Evolutionary conservation across 2,888 invertebrate species (phyloP).

Genomic region (Trichogramma dendrolimi): DNA sequence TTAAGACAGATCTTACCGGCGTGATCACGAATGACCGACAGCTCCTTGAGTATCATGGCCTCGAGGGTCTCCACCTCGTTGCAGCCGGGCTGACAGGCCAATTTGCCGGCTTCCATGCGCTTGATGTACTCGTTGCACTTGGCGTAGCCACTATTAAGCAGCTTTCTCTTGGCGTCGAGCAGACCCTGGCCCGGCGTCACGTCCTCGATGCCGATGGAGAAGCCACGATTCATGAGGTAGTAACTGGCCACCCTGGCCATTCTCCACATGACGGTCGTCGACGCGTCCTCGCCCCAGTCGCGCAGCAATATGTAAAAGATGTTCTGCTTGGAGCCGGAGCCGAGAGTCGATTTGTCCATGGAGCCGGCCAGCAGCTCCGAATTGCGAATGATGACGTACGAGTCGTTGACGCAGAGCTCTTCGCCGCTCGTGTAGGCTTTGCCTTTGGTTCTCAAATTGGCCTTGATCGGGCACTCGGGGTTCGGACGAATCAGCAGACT

Average conservation of each 20-base stretch:
- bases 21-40: constrained; percentile 79
- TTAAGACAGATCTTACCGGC: constrained; percentile 79
- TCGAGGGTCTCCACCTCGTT: constrained; percentile 81
- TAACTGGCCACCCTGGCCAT: constrained; percentile 80
- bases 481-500: constrained; percentile 88
- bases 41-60: constrained; percentile 69
- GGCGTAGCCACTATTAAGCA: constrained; percentile 72
- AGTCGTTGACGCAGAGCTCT: constrained; percentile 89
- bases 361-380: constrained; percentile 90
- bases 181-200: constrained; percentile 88
- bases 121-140: constrained; percentile 88
- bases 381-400: constrained; percentile 88
- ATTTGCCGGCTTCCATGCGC: constrained; percentile 80
- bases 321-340: constrained; percentile 90
- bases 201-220: constrained; percentile 93
- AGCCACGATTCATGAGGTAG: constrained; percentile 86
- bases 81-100: constrained; percentile 85
- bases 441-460: constrained; percentile 87
- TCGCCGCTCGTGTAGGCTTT: constrained; percentile 79
- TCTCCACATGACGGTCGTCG: constrained; percentile 91
- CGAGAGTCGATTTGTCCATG: constrained; percentile 93
- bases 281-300: constrained; percentile 85
- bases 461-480: constrained; percentile 68
- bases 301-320: constrained; percentile 92
- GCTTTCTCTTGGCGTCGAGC: constrained; percentile 75